Percentiles rank a stretch among this genome's conserved stretches.
These are phyloP conservation scores for Lutraria lutraria DNA, from an alignment of 2,888 invertebrate genomes.

Conservation along the genomic window DNA sequence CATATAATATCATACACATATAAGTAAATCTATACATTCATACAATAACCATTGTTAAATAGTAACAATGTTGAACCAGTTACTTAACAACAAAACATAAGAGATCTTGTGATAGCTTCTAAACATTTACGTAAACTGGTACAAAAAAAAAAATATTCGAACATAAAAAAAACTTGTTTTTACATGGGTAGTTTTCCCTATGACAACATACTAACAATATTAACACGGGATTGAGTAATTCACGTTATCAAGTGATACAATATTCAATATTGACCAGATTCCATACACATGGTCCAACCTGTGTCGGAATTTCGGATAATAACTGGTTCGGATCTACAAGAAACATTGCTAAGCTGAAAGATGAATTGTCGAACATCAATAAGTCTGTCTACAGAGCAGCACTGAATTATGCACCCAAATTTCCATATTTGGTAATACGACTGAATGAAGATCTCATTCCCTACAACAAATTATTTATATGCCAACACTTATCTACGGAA, in stretches of 20 bases:
- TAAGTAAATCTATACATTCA: no score
- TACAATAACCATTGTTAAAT: not conserved
- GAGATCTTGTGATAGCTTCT: slow-evolving; percentile 13
- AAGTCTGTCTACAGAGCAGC: slow-evolving; percentile 3
- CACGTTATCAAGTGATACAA: not conserved
- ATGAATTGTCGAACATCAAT: slow-evolving; percentile 20
- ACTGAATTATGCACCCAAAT: slow-evolving; percentile 25
- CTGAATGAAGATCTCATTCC: not conserved
- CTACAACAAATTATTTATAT: not conserved
- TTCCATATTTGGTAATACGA: slow-evolving; percentile 14
- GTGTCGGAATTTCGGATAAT: not conserved
- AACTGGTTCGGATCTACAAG: slow-evolving; percentile 1
- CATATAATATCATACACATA: not conserved
- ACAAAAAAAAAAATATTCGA: slow-evolving; percentile 1
- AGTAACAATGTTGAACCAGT: not conserved
- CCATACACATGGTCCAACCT: not conserved
- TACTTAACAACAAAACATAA: not conserved
- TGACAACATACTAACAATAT: not conserved
- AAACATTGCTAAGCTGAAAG: not conserved
- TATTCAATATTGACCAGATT: slow-evolving; percentile 13
- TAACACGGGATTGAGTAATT: not conserved
- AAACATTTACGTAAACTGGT: not conserved
- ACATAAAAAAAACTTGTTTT: not conserved
- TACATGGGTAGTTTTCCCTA: not conserved
- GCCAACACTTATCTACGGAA: not conserved